Conservation (phyloP, 2,113 vertebrate genomes). For the Murina feae region DNA sequence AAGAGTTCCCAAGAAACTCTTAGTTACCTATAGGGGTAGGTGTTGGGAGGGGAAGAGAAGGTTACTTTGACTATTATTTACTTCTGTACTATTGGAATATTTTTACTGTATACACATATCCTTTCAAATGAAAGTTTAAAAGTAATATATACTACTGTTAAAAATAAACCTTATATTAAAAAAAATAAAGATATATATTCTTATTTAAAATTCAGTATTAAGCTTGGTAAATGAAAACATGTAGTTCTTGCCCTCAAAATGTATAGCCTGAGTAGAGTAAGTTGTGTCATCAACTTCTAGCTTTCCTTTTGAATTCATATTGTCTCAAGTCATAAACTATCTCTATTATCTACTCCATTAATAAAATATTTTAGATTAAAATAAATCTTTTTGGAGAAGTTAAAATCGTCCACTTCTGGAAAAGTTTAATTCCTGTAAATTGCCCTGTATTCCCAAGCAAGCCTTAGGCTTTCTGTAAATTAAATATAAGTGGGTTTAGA, state of each 20-base stretch:
- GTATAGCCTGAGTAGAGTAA: neutral
- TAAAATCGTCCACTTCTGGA: neutral
- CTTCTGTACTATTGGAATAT: neutral
- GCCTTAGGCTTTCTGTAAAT: neutral
- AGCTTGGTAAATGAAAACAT: neutral
- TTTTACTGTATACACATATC: neutral
- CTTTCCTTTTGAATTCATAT: neutral
- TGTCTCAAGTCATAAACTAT: neutral
- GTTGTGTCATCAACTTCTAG: neutral
- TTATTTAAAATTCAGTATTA: neutral
- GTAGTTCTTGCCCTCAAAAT: neutral
- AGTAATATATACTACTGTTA: neutral
- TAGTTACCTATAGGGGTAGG: neutral
- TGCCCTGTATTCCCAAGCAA: neutral
- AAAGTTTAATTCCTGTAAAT: neutral
- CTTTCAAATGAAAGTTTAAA: neutral
- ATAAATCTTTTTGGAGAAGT: neutral
- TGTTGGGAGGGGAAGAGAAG: neutral
- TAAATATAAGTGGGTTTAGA: constrained; percentile 5
- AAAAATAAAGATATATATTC: neutral
- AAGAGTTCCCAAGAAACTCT: neutral
- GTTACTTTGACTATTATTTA: neutral
- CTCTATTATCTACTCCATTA: neutral
- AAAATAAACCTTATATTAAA: neutral
- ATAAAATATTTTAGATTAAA: constrained; percentile 7